These are phyloP conservation scores for Brachyptera putata DNA, from an alignment of 2,888 invertebrate genomes.

Conservation along the genomic window DNA sequence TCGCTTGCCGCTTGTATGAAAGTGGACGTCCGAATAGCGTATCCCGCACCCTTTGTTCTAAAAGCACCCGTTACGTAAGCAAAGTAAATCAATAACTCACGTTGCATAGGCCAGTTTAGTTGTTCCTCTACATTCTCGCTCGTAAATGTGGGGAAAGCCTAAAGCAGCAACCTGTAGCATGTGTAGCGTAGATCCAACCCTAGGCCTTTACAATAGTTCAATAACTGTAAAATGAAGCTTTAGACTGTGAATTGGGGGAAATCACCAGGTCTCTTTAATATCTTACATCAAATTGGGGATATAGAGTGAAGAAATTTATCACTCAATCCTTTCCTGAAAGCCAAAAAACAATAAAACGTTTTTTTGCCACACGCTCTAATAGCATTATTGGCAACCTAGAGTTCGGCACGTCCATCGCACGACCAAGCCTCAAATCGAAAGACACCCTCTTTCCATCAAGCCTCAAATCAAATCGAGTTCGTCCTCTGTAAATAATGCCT, in stretches of 20 bases:
- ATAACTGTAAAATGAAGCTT: too few species aligned
- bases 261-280: conserved; percentile 19
- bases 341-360: conserved; percentile 6
- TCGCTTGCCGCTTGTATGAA: too few species aligned
- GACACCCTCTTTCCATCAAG: too few species aligned
- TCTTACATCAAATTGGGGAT: conserved; percentile 20
- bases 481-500: too few species aligned
- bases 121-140: too few species aligned
- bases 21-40: too few species aligned
- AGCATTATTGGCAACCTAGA: too few species aligned
- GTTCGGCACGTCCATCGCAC: too few species aligned
- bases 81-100: conserved; percentile 18
- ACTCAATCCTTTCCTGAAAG: conserved; percentile 17
- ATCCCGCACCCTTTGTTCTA: conserved; percentile 16
- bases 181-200: neutral
- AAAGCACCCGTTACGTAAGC: conserved; percentile 12
- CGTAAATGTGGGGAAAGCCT: conserved; percentile 14
- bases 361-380: too few species aligned
- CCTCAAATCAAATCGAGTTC: too few species aligned
- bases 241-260: conserved; percentile 8
- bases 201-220: too few species aligned
- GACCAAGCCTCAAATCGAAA: too few species aligned
- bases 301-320: conserved; percentile 15
- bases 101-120: conserved; percentile 6
- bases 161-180: conserved; percentile 20